Percentiles rank a stretch among this genome's conserved stretches.
These are phyloP conservation scores for Melanotaenia boesemani DNA, from an alignment of 2,797 vertebrate genomes.

Conservation along the genomic window DNA sequence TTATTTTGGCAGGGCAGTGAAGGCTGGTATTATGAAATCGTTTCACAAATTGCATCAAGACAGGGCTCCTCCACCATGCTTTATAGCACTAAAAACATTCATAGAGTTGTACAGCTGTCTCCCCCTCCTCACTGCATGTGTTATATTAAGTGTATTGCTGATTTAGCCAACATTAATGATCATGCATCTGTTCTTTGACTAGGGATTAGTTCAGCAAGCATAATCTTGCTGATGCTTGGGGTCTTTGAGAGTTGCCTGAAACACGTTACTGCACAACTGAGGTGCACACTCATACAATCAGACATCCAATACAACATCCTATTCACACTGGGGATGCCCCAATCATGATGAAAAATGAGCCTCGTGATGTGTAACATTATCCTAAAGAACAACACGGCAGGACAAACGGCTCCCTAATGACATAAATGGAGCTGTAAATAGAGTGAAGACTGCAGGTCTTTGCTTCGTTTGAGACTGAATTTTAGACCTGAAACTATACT, in stretches of 20 bases:
- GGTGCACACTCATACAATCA: background rate
- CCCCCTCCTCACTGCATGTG: background rate
- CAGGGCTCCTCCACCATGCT: background rate
- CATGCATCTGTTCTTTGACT: background rate
- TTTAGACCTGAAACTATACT: slow-evolving; percentile 60
- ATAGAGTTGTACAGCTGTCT: background rate
- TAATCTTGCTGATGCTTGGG: background rate
- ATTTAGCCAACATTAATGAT: slow-evolving; percentile 8
- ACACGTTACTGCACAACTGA: slow-evolving; percentile 5
- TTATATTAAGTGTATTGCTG: background rate
- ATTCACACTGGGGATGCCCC: slow-evolving; percentile 11
- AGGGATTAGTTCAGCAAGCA: background rate
- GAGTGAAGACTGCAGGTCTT: slow-evolving; percentile 25
- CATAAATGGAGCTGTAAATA: slow-evolving; percentile 27
- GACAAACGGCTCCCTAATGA: slow-evolving; percentile 34
- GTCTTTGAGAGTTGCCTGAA: background rate
- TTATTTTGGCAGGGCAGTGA: background rate
- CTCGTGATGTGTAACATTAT: slow-evolving; percentile 25
- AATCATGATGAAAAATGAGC: slow-evolving; percentile 47
- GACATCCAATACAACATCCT: background rate
- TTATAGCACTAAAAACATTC: background rate
- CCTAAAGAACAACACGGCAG: slow-evolving; percentile 22
- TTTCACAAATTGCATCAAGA: background rate
- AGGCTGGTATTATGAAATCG: background rate
- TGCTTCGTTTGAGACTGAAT: slow-evolving; percentile 33